Base-by-base conservation (phyloP, 53 echinoderm and acorn worm species). In the Luidia sarsii region DNA sequence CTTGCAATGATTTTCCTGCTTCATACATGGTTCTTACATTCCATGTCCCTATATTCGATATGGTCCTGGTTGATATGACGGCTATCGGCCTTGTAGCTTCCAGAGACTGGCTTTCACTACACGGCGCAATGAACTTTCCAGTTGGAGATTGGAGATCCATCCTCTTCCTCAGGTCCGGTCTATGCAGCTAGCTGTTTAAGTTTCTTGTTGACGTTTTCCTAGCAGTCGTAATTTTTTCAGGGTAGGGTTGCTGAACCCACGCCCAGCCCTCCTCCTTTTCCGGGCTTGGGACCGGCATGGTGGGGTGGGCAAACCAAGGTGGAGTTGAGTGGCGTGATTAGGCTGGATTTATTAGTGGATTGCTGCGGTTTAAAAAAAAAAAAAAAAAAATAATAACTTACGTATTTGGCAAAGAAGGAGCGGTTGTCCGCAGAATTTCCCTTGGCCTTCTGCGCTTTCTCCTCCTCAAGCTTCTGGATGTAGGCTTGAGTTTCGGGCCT, bases 401-500 rank as follows among this genome's bases (percentile, higher is more conserved):
- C 99, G 79, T 99, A 99, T 99, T 99, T 99, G 31, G 88, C 93
- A 61, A 99, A 82, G 79, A 99, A 97, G 20, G 99, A 99, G 66
- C 91, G 88, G 37, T 94, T 93, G 61, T 99, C 94, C 8, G 81
- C 63, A 2, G 83, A 83, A 18, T 64, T 87, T 2, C 94, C 99
- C 61, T 89, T 99, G 39, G 71, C 87, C 61, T 94, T 99, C 79
- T 89, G 86, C 10, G 80, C 11, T 59, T 89, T 89, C 48, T 99
- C 99, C 41, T 99, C 99, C 64, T 99, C 99, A 19, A 94, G 20
- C 31, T 94, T 99, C 39, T 94, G 90, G 25, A 99, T 43, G 70
- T 83, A 99, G 22, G 87, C 85, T 80, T 99, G 99, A 35, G 99
- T 99, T 16, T 99, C 99, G 19, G 99, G 97, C 30, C 97, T 97